Base-by-base conservation (phyloP, 2,797 vertebrate species). In the Ctenopoma kingsleyae region DNA sequence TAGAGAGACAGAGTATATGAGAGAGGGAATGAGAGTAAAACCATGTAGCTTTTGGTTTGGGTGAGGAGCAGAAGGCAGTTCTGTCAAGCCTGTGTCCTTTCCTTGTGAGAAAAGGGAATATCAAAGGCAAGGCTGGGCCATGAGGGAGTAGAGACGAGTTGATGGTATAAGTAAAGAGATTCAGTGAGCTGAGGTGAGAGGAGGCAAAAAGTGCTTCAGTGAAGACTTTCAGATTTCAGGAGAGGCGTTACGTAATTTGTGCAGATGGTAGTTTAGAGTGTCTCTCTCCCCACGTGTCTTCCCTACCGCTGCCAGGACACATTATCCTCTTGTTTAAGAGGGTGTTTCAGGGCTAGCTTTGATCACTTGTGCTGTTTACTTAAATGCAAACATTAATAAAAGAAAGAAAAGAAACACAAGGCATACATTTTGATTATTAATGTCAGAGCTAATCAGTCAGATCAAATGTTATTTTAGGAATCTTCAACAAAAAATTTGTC, bases 151-250 rank as follows among this genome's bases (percentile, higher is more conserved):
- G 43, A 66, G 69, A 56, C 60, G 59, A 74, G 74, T 23, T 67
- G 64, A 67, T 67, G 54, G 25, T 47, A 50, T 67, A 63, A 74
- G 76, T 71, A 74, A 52, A 71, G 71, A 76, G 78, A 73, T 71
- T 82, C 47, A 58, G 59, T 53, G 64, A 89, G 71, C 62, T 67
- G 78, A 84, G 77, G 81, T 82, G 76, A 84, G 67, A 67, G 49
- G 44, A 86, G 54, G 66, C 47, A 61, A 63, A 50, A 66, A 66
- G 59, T 27, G 63, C 66, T 78, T 70, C 61, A 76, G 62, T 76
- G 57, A 38, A 80, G 77, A 66, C 65, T 83, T 82, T 71, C 41
- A 74, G 30, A 67, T 74, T 81, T 64, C 51, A 71, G 44, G 53
- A 75, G 75, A 78, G 59, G 32, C 3, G n/a, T 87, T 87, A 84